These are phyloP conservation scores for Caenorhabditis briggsae DNA, from an alignment of 1,140 invertebrate species.

Conservation along the genomic window DNA sequence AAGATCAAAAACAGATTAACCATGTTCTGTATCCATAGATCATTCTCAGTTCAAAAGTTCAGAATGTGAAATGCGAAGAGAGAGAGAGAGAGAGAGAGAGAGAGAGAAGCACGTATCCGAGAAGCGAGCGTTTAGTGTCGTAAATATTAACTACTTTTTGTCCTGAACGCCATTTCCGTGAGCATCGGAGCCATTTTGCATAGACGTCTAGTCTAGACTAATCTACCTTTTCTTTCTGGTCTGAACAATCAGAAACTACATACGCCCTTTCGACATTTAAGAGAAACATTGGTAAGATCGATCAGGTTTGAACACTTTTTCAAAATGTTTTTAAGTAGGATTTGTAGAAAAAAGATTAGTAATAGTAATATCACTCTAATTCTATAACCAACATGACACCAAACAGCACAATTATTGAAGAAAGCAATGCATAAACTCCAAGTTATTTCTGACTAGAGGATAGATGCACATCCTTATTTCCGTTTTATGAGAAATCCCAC, in stretches of 20 bases:
- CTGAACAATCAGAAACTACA: no score
- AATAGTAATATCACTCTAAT: neutral
- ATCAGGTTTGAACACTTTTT: no score
- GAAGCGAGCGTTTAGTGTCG: neutral
- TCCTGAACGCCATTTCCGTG: no score
- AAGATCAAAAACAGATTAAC: neutral
- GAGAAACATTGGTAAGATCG: no score
- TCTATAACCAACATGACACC: neutral
- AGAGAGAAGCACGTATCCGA: neutral
- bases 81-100: neutral
- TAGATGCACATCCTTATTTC: neutral
- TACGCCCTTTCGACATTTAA: no score
- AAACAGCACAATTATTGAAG: neutral
- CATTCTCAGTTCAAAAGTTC: constrained; percentile 2
- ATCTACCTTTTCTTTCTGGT: no score
- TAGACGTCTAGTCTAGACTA: no score
- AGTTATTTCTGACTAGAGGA: neutral
- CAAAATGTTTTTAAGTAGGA: neutral
- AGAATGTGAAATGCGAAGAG: neutral
- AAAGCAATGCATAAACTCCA: constrained; percentile 13
- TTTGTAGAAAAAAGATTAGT: neutral
- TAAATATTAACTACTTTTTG: no score
- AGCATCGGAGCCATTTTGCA: no score
- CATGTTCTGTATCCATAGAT: neutral
- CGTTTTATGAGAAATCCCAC: neutral